Evolutionary conservation across 2,888 invertebrate species (phyloP).

Genomic region (Pollenia amentaria): DNA sequence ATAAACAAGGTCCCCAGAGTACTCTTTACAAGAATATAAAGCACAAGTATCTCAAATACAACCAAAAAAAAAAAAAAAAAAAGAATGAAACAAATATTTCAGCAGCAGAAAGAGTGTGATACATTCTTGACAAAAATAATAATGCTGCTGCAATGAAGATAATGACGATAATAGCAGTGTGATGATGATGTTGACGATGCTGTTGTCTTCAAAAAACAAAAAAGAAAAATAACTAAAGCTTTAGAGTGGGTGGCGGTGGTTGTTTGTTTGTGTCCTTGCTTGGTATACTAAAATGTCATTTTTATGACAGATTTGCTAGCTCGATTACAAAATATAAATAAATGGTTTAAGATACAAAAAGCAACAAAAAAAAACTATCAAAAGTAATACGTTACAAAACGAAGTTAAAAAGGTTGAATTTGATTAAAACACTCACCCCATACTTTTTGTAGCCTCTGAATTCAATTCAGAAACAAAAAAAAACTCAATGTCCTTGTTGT

Average conservation of each 20-base stretch:
- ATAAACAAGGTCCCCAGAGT: conserved; percentile 85
- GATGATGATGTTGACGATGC: conserved; percentile 29
- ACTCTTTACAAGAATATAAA: conserved; percentile 79
- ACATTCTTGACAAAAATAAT: conserved; percentile 8
- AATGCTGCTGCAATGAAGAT: conserved; percentile 31
- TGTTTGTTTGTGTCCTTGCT: conserved; percentile 18
- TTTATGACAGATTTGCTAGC: conserved; percentile 84
- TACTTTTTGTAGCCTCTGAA: background rate
- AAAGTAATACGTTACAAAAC: conserved; percentile 34
- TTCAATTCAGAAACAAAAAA: conserved; percentile 1
- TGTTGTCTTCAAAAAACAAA: conserved; percentile 38
- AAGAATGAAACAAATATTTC: conserved; percentile 47
- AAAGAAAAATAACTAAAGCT: conserved; percentile 3
- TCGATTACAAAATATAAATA: conserved; percentile 78
- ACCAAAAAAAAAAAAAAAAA: conserved; percentile 47
- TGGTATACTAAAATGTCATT: conserved; percentile 73
- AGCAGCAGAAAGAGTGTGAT: conserved; percentile 40
- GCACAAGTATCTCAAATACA: conserved; percentile 59
- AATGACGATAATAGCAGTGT: conserved; percentile 53
- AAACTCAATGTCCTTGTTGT: conserved; percentile 9
- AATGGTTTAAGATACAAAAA: conserved; percentile 53
- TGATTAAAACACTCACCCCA: conserved; percentile 79
- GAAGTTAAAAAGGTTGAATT: conserved; percentile 75
- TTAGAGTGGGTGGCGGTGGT: conserved; percentile 55
- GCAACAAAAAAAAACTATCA: conserved; percentile 30